Evolutionary conservation across 2,797 vertebrate genomes (phyloP).

Genomic region (Ptychadena robeensis): DNA sequence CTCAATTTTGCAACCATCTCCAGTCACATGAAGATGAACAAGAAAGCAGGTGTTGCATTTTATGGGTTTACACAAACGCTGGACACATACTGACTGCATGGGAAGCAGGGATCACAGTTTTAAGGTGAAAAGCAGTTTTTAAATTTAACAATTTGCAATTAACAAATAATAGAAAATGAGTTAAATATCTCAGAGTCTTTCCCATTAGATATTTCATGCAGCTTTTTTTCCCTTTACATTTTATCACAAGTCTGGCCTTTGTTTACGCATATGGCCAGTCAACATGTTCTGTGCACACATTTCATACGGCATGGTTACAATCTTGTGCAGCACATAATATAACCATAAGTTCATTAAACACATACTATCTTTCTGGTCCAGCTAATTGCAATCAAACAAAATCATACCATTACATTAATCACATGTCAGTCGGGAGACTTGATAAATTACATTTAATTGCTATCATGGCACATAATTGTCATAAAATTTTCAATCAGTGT

Average conservation of each 20-base stretch:
- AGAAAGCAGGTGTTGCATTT: too few species aligned
- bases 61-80: too few species aligned
- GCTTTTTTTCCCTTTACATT: too few species aligned
- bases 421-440: conserved; percentile 40
- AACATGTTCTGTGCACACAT: background rate
- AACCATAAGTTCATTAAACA: conserved; percentile 6
- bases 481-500: conserved; percentile 57
- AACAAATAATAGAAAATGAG: too few species aligned
- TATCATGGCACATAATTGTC: conserved; percentile 53
- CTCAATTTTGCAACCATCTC: too few species aligned
- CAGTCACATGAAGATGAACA: too few species aligned
- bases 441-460: conserved; percentile 56
- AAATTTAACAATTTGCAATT: too few species aligned
- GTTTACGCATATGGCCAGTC: background rate
- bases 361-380: conserved; percentile 23
- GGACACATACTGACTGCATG: too few species aligned
- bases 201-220: too few species aligned
- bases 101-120: too few species aligned
- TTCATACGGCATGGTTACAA: background rate
- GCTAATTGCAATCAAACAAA: conserved; percentile 47
- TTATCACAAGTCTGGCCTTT: background rate
- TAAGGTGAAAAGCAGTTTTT: too few species aligned
- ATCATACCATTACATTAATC: conserved; percentile 56
- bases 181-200: too few species aligned
- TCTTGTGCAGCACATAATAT: background rate